phyloP scores from a whole-genome alignment of 2,113 vertebrate species.

The Rhinoptilus africanus region DNA sequence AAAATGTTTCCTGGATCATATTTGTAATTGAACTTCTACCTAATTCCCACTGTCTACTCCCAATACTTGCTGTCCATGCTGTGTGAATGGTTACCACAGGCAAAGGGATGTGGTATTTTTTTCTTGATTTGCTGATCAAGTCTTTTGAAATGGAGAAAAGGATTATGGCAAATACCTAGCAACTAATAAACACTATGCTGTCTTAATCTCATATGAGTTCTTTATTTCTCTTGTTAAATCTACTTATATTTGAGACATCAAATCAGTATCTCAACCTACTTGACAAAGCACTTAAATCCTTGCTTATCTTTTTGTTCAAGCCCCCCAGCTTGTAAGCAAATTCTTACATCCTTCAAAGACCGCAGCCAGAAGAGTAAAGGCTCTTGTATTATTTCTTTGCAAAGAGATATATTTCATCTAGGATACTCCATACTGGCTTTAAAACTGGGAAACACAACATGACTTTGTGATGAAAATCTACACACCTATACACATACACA shows the following conservation, averaged over 20 bases:
- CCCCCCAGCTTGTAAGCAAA: background rate
- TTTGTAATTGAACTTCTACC: background rate
- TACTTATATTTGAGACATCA: background rate
- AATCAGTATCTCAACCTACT: background rate
- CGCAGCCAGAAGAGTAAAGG: background rate
- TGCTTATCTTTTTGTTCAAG: background rate
- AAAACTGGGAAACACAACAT: background rate
- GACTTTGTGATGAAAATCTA: background rate
- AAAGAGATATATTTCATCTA: background rate
- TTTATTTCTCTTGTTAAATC: background rate
- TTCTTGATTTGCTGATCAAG: background rate
- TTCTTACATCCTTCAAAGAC: background rate
- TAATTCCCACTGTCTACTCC: background rate
- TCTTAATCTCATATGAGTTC: background rate
- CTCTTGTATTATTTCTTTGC: background rate
- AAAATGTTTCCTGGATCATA: background rate
- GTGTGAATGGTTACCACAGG: background rate
- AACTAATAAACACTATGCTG: background rate
- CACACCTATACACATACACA: background rate
- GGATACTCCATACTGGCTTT: background rate
- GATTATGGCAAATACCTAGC: background rate
- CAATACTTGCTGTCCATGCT: background rate
- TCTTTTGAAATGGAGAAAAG: background rate
- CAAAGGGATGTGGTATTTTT: rapidly evolving
- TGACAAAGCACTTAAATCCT: background rate